Percentiles rank a stretch among this genome's conserved stretches.
phyloP scores from a whole-genome alignment of 2,797 vertebrate genomes.

The Tragopan temminckii region DNA sequence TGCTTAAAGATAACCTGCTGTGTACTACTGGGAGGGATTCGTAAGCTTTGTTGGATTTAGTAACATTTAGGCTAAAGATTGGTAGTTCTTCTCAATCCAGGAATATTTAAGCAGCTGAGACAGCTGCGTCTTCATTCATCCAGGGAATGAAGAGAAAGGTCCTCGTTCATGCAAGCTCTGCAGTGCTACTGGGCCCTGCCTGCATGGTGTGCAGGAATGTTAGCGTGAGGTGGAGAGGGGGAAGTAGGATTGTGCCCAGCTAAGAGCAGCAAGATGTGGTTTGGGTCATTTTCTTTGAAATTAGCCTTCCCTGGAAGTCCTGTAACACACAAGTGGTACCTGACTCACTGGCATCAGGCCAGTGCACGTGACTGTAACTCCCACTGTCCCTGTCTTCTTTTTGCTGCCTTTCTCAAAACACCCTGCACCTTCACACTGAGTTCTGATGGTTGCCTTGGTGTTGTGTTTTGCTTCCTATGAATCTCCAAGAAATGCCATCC shows the following conservation, averaged over 20 bases:
- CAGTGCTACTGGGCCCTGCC: neutral
- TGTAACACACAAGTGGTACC: neutral
- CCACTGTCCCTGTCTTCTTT: neutral
- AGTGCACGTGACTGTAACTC: neutral
- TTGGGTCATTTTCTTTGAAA: neutral
- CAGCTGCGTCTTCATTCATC: neutral
- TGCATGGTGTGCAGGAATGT: neutral
- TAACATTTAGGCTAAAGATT: neutral
- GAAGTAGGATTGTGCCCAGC: neutral
- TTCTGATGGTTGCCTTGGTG: neutral
- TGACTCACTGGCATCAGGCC: rapidly evolving
- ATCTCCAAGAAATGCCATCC: neutral
- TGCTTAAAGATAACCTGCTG: neutral
- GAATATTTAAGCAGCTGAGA: neutral
- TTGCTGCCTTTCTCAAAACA: neutral
- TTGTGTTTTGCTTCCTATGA: neutral
- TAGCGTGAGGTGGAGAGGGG: rapidly evolving
- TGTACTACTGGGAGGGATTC: neutral
- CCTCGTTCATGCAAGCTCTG: rapidly evolving
- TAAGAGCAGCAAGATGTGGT: neutral
- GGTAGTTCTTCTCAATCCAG: neutral
- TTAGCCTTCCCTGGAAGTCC: neutral
- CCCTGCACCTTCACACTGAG: neutral
- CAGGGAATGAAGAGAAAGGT: neutral
- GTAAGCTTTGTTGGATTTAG: neutral